These are phyloP conservation scores for Euborellia annulipes DNA, from an alignment of 1,140 invertebrate species.

Conservation along the genomic window DNA sequence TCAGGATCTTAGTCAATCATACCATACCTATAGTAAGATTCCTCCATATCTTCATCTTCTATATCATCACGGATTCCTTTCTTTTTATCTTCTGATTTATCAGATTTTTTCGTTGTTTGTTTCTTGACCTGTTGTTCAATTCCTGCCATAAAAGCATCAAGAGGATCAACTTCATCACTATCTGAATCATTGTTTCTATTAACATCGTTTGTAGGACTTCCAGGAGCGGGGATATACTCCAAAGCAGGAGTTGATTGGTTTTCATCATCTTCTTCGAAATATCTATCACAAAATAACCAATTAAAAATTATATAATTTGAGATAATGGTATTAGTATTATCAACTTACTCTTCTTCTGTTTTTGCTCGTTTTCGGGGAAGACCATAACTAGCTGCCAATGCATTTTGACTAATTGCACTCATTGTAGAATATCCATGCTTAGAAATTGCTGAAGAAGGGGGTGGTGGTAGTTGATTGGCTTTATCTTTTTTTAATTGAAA, in stretches of 20 bases:
- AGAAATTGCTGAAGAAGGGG: conserved; percentile 45
- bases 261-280: conserved; percentile 60
- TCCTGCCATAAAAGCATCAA: conserved; percentile 96
- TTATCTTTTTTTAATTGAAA: conserved; percentile 40
- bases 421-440: conserved; percentile 80
- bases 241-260: conserved; percentile 42
- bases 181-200: conserved; percentile 40
- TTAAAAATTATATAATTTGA: conserved; percentile 5
- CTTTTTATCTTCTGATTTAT: conserved; percentile 27
- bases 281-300: conserved; percentile 41
- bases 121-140: conserved; percentile 61
- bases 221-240: conserved; percentile 74
- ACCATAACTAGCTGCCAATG: conserved; percentile 47
- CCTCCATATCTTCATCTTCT: conserved; percentile 89
- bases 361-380: conserved; percentile 66
- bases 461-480: conserved; percentile 36
- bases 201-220: conserved; percentile 49
- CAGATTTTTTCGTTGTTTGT: no score
- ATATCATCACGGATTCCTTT: conserved; percentile 84
- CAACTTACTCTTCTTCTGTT: conserved; percentile 82
- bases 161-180: conserved; percentile 80
- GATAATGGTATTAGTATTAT: no score
- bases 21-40: conserved; percentile 77
- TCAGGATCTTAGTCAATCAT: no score
- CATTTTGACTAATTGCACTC: conserved; percentile 71